Percentiles rank a stretch among this genome's conserved stretches.
These are phyloP conservation scores for Cyprinodon variegatus DNA, from an alignment of 2,113 vertebrate genomes.

Conservation along the genomic window DNA sequence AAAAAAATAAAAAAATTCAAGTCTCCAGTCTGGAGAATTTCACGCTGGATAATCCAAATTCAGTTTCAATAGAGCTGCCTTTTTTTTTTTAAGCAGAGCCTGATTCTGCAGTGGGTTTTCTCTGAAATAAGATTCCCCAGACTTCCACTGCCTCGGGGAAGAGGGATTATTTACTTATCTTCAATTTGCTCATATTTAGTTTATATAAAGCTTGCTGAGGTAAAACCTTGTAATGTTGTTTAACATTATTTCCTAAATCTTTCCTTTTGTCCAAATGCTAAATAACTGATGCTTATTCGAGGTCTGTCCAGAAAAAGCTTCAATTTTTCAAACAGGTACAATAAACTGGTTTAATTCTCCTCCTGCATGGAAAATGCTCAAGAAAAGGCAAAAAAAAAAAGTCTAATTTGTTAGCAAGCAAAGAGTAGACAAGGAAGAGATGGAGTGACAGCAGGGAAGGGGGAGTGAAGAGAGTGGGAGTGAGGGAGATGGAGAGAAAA, in stretches of 20 bases:
- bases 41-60: slow-evolving; percentile 82
- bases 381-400: slow-evolving; percentile 43
- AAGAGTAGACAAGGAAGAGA: slow-evolving; percentile 71
- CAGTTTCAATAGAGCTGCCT: slow-evolving; percentile 77
- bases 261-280: slow-evolving; percentile 68
- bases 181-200: slow-evolving; percentile 82
- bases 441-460: slow-evolving; percentile 77
- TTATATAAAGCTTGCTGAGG: slow-evolving; percentile 76
- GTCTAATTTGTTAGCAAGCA: slow-evolving; percentile 59
- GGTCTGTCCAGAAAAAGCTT: slow-evolving; percentile 34
- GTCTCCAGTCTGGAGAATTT: slow-evolving; percentile 80
- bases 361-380: slow-evolving; percentile 39
- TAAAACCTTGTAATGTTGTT: slow-evolving; percentile 78
- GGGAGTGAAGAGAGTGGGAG: slow-evolving; percentile 77
- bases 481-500: slow-evolving; percentile 67
- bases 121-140: slow-evolving; percentile 75
- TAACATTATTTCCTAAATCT: slow-evolving; percentile 74
- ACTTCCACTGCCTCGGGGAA: slow-evolving; percentile 71
- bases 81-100: slow-evolving; percentile 65
- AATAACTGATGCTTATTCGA: slow-evolving; percentile 59
- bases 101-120: slow-evolving; percentile 72
- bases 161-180: slow-evolving; percentile 82
- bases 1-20: slow-evolving; percentile 57
- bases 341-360: slow-evolving; percentile 8
- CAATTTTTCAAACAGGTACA: slow-evolving; percentile 52